Evolutionary conservation across 2,797 vertebrate genomes (phyloP).

Genomic region (Cyclura pinguis): DNA sequence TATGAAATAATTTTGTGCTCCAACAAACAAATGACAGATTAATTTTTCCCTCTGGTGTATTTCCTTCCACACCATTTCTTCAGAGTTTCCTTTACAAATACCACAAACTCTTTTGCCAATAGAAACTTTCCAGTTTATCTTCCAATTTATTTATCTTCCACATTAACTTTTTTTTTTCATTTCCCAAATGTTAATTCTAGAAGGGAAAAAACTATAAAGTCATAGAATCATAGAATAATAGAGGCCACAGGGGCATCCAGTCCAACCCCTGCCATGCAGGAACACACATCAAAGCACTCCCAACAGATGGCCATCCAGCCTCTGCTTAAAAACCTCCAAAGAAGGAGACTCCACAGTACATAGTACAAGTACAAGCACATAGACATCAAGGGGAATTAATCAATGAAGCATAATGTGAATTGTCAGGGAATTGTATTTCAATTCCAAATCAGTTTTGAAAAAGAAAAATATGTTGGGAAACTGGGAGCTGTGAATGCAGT

Average conservation of each 20-base stretch:
- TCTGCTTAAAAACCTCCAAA: too few species aligned
- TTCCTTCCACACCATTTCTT: slow-evolving; percentile 44
- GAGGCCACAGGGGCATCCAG: too few species aligned
- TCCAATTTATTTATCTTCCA: too few species aligned
- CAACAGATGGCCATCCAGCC: too few species aligned
- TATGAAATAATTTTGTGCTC: neutral
- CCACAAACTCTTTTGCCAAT: slow-evolving; percentile 40
- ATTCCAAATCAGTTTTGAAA: neutral
- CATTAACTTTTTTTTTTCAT: too few species aligned
- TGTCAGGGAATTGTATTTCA: neutral
- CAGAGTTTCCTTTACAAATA: slow-evolving; percentile 36
- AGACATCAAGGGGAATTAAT: neutral
- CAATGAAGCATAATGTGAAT: slow-evolving; percentile 25
- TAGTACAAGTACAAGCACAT: too few species aligned
- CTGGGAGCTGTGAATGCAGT: slow-evolving; percentile 1
- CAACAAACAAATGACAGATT: neutral
- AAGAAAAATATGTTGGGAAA: neutral
- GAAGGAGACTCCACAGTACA: too few species aligned
- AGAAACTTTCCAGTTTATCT: slow-evolving; percentile 24
- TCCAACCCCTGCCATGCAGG: too few species aligned
- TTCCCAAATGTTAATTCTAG: slow-evolving; percentile 39
- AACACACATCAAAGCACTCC: too few species aligned
- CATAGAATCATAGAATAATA: too few species aligned
- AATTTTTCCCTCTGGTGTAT: neutral
- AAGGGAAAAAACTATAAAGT: slow-evolving; percentile 25